Evolutionary conservation across 2,888 invertebrate genomes (phyloP), one percentile per base, ranked within the genome.

Genomic region (Panopea generosa): DNA sequence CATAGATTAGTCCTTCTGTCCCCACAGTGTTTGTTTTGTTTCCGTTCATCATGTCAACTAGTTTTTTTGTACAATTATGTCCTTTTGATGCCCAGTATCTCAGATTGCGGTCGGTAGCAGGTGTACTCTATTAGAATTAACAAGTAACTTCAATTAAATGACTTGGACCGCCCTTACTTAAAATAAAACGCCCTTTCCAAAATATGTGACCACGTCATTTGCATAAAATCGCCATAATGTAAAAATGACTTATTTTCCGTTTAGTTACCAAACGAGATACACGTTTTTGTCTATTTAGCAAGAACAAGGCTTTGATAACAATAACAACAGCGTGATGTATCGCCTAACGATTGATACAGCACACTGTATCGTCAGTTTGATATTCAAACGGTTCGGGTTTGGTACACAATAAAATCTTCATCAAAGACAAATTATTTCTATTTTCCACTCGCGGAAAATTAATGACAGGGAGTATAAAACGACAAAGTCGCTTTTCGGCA

Each of bases 401-500:
- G 14, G 69, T 27, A 72, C 65, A 68, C 68, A 77, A 77, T 72
- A 72, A 77, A 77, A 38, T 18, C 43, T 65, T 69, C 65, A 77
- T 68, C 72, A 73, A 77, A 77, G 77, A 77, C 77, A 77, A 77
- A 77, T 77, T 77, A 77, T 72, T 61, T 40, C 72, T 60, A 65
- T 72, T 67, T 72, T 59, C 55, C 55, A 27, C 40, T 33, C 56
- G 56, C 45, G 20, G 45, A 50, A 72, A 69, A 77, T 77, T 69
- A 69, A 72, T 69, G 77, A 72, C 49, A 9, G 56, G 33, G 50
- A 7, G 33, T n/a, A 9, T 40, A 40, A 24, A 49, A 63, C 33
- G 33, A 33, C 50, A 73, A 61, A 40, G 67, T 57, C 43, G 27
- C 50, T 57, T 56, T 38, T 45, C 40, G 55, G 57, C 63, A 57